phyloP scores from a whole-genome alignment of 2,797 vertebrate genomes.

The Rachycentron canadum region DNA sequence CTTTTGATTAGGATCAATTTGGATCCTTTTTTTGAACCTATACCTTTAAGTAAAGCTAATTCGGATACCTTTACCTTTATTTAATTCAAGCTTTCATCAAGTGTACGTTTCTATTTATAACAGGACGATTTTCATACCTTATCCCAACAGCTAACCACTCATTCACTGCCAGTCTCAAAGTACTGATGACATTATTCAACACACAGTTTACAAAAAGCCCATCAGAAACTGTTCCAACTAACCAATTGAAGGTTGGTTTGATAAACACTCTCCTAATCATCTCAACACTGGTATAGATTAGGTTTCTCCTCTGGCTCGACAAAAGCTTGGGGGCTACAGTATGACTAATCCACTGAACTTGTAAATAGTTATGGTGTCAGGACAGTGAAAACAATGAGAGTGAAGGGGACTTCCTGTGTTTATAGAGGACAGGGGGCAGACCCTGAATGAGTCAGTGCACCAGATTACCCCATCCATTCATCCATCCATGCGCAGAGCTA shows the following conservation, averaged over 20 bases:
- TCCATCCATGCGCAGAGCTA: conserved; percentile 48
- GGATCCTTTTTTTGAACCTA: not conserved
- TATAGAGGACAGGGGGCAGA: conserved; percentile 83
- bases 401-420: conserved; percentile 88
- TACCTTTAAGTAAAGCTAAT: not conserved
- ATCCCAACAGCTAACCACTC: conserved; percentile 2
- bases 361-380: conserved; percentile 86
- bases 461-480: conserved; percentile 73
- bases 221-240: conserved; percentile 75
- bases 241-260: conserved; percentile 71
- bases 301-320: conserved; percentile 81
- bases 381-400: conserved; percentile 87
- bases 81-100: not conserved
- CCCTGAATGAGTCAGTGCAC: conserved; percentile 80
- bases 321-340: conserved; percentile 82
- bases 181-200: conserved; percentile 55
- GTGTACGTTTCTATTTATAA: not conserved
- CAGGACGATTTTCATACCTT: not conserved
- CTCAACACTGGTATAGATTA: conserved; percentile 77
- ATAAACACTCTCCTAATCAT: conserved; percentile 84
- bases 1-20: not conserved
- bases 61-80: no score
- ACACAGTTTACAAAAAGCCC: conserved; percentile 76
- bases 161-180: conserved; percentile 9
- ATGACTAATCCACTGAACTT: conserved; percentile 87